These are phyloP conservation scores for Dendrocincla tyrannina DNA, from an alignment of 2,797 vertebrate genomes.

Conservation along the genomic window DNA sequence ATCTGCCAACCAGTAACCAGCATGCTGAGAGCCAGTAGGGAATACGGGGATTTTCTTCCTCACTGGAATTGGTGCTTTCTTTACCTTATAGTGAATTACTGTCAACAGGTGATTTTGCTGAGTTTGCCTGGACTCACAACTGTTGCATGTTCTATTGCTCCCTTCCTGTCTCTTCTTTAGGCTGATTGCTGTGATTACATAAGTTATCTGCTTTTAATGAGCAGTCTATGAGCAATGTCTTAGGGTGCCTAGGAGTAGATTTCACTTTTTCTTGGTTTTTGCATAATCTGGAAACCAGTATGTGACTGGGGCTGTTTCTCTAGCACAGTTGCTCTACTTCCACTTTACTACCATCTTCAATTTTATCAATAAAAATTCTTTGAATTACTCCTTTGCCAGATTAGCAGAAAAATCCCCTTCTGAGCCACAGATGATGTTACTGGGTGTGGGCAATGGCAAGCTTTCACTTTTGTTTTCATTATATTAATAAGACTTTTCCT, in stretches of 20 bases:
- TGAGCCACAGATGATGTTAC: not conserved
- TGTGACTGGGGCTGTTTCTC: not conserved
- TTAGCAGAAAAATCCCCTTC: not conserved
- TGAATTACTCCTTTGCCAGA: not conserved
- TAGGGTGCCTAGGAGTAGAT: not conserved
- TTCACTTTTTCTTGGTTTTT: not conserved
- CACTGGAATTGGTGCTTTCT: not conserved
- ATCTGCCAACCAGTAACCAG: not conserved
- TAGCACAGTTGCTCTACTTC: not conserved
- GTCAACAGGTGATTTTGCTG: not conserved
- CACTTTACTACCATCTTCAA: not conserved
- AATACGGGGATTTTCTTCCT: not conserved
- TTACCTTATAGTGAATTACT: not conserved
- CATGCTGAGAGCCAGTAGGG: not conserved
- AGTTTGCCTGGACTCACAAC: not conserved
- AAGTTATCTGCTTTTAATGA: not conserved
- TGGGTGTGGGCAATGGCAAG: not conserved
- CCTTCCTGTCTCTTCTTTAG: not conserved
- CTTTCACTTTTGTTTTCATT: slow-evolving; percentile 13
- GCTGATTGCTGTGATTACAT: not conserved
- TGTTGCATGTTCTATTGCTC: not conserved
- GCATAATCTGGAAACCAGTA: not conserved
- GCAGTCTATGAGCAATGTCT: not conserved
- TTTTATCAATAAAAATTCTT: not conserved
- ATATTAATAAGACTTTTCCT: not conserved